Percentiles rank a stretch among this genome's conserved stretches.
Evolutionary conservation across 1,140 invertebrate genomes (phyloP).

Genomic region (Yoshiicerus persimilis): DNA sequence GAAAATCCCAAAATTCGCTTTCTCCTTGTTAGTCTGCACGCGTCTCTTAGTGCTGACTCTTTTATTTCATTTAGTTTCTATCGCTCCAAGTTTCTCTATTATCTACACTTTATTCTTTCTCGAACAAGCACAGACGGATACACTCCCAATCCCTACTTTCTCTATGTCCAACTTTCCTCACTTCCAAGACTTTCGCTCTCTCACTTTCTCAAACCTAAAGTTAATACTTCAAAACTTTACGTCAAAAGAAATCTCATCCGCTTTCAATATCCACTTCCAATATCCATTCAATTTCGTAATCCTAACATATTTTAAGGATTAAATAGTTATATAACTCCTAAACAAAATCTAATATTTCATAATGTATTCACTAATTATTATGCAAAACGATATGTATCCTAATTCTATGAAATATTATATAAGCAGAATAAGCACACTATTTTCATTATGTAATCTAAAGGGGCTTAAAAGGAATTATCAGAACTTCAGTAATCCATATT

Average conservation of each 20-base stretch:
- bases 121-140: not conserved
- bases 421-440: too few relatives aligned
- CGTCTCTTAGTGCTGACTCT: not conserved
- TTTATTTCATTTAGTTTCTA: constrained; percentile 4
- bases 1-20: not conserved
- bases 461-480: too few relatives aligned
- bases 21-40: not conserved
- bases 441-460: too few relatives aligned
- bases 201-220: not conserved
- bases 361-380: too few relatives aligned
- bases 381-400: too few relatives aligned
- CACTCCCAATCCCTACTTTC: not conserved
- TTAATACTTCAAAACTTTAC: not conserved
- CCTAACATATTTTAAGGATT: not conserved
- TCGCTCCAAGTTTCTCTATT: not conserved
- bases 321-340: too few relatives aligned
- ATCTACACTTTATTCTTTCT: not conserved
- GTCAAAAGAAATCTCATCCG: not conserved
- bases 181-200: not conserved
- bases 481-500: too few relatives aligned
- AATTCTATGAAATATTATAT: too few relatives aligned
- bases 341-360: too few relatives aligned
- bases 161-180: not conserved
- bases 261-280: not conserved
- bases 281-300: not conserved